A percentile compares a stretch with the other conserved stretches of the same genome.
phyloP scores from a whole-genome alignment of 1,140 invertebrate genomes.

The Drosophila burlai region DNA sequence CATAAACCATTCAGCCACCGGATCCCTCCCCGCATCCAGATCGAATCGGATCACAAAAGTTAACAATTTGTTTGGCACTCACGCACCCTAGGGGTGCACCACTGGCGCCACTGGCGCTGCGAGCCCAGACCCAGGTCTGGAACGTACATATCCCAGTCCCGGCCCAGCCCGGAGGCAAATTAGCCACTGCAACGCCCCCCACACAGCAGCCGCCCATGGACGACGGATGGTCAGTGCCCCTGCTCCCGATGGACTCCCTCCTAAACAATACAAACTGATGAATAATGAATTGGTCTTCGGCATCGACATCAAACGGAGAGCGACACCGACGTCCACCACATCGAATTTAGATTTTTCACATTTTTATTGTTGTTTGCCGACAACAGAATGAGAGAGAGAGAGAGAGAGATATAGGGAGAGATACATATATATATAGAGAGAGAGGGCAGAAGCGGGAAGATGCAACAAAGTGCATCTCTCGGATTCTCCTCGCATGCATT shows the following conservation, averaged over 20 bases:
- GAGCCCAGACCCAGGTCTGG: slow-evolving; percentile 1
- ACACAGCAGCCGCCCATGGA: slow-evolving; percentile 15
- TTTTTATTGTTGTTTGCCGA: slow-evolving; percentile 78
- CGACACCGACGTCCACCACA: slow-evolving; percentile 52
- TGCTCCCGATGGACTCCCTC: background rate
- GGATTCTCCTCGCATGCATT: background rate
- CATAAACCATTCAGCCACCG: slow-evolving; percentile 9
- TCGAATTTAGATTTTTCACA: slow-evolving; percentile 70
- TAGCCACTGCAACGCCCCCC: slow-evolving; percentile 74
- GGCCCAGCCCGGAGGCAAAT: slow-evolving; percentile 47
- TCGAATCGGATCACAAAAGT: slow-evolving; percentile 52
- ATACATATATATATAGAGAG: background rate
- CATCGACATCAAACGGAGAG: slow-evolving; percentile 44
- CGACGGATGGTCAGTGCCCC: slow-evolving; percentile 1
- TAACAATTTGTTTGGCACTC: slow-evolving; percentile 74
- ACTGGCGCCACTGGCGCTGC: slow-evolving; percentile 59
- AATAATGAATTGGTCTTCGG: slow-evolving; percentile 76
- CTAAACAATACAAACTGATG: slow-evolving; percentile 53
- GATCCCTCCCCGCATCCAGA: slow-evolving; percentile 4
- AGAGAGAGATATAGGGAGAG: background rate
- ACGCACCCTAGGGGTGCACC: slow-evolving; percentile 54
- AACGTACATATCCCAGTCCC: slow-evolving; percentile 22
- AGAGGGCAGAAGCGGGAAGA: slow-evolving; percentile 1
- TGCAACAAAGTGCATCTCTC: slow-evolving; percentile 37
- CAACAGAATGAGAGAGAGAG: slow-evolving; percentile 18